These are phyloP conservation scores for Papilio protenor DNA, from an alignment of 2,888 invertebrate species.

Conservation along the genomic window DNA sequence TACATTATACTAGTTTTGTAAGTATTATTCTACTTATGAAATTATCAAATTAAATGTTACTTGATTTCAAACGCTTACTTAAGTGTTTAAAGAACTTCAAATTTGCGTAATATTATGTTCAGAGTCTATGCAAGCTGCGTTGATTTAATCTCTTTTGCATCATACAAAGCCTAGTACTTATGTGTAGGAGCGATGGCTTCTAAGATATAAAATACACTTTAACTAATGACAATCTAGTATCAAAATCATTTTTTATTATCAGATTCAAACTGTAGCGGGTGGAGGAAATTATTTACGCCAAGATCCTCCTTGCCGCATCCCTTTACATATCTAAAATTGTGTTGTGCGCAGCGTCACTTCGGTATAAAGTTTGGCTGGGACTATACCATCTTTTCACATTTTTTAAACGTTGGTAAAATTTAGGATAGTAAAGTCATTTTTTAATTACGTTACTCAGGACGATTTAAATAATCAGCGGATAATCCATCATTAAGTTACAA, in stretches of 20 bases:
- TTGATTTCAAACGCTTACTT: neutral
- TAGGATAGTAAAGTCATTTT: too few species aligned
- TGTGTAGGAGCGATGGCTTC: neutral
- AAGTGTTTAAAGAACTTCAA: neutral
- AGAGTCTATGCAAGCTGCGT: neutral
- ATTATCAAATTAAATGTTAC: slow-evolving; percentile 2
- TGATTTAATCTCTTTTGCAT: neutral
- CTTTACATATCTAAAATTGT: too few species aligned
- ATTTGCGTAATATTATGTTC: neutral
- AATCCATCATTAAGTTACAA: neutral
- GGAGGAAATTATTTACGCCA: neutral
- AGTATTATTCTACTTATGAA: neutral
- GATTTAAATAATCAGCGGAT: neutral
- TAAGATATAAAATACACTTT: neutral
- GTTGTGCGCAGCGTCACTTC: too few species aligned
- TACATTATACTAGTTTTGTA: neutral
- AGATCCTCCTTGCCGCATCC: too few species aligned
- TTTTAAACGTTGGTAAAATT: too few species aligned
- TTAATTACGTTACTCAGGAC: neutral
- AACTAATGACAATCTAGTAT: neutral
- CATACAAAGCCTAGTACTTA: neutral
- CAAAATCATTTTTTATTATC: neutral
- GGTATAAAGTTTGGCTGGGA: too few species aligned
- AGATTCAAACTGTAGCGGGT: neutral
- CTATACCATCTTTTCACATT: too few species aligned